A percentile compares a stretch with the other conserved stretches of the same genome.
phyloP scores from a whole-genome alignment of 1,140 invertebrate genomes.

The Neotoxoptera formosana region DNA sequence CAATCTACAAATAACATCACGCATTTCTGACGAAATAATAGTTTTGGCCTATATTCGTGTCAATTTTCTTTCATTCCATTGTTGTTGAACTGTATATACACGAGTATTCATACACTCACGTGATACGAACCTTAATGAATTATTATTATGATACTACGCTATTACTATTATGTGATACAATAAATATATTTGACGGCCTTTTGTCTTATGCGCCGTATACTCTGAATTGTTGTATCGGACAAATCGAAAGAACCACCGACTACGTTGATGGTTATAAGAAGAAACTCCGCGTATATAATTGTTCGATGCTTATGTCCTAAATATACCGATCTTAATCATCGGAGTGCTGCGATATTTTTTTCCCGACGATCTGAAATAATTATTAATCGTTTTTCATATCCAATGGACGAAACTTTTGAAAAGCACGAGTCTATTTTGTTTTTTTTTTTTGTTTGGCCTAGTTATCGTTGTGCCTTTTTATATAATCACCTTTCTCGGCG shows the following conservation, averaged over 20 bases:
- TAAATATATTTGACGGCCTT: not conserved
- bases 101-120: not conserved
- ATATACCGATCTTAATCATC: not conserved
- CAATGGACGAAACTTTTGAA: not conserved
- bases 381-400: not conserved
- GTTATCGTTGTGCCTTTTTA: not conserved
- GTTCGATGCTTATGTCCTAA: not conserved
- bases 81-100: not conserved
- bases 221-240: not conserved
- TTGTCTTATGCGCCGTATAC: not conserved
- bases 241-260: not conserved
- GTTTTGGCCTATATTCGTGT: slow-evolving; percentile 23
- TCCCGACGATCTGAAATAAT: not conserved
- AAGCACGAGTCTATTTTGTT: not conserved
- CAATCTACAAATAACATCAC: slow-evolving; percentile 9
- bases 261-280: not conserved
- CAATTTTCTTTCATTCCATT: not conserved
- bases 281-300: not conserved
- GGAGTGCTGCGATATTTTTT: not conserved
- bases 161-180: not conserved
- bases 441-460: not conserved
- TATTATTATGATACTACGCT: not conserved
- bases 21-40: not conserved
- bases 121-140: not conserved
- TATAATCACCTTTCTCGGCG: not conserved